These are phyloP conservation scores for Apamea monoglypha DNA, from an alignment of 2,888 invertebrate species.

Conservation along the genomic window DNA sequence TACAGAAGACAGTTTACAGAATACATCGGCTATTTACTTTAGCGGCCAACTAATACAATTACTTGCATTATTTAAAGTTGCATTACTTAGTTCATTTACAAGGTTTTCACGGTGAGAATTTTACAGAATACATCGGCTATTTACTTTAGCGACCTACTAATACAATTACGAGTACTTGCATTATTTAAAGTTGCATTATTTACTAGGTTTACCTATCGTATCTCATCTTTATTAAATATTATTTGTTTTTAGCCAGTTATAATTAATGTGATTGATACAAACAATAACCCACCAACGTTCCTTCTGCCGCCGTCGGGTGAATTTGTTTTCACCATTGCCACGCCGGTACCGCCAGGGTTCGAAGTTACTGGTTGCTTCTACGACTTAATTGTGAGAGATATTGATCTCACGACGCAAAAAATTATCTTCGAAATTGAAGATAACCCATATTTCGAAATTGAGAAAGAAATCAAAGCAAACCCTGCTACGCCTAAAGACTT, in stretches of 20 bases:
- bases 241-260: slow-evolving; percentile 79
- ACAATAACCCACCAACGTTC: slow-evolving; percentile 87
- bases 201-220: not conserved
- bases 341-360: slow-evolving; percentile 86
- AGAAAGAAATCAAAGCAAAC: slow-evolving; percentile 66
- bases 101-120: no score
- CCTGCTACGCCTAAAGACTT: slow-evolving; percentile 79
- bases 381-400: slow-evolving; percentile 85
- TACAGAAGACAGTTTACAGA: no score
- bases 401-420: slow-evolving; percentile 87
- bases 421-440: slow-evolving; percentile 81
- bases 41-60: not conserved
- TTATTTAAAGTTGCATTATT: not conserved
- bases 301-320: slow-evolving; percentile 63
- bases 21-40: not conserved
- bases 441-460: slow-evolving; percentile 82
- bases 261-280: slow-evolving; percentile 85
- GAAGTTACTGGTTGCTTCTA: slow-evolving; percentile 83
- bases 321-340: slow-evolving; percentile 83
- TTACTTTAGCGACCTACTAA: not conserved
- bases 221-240: not conserved
- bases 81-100: no score
- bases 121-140: no score
- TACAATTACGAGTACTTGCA: no score
- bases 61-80: not conserved